phyloP scores from a whole-genome alignment of 1,140 invertebrate genomes.

The Brachionus plicatilis region DNA sequence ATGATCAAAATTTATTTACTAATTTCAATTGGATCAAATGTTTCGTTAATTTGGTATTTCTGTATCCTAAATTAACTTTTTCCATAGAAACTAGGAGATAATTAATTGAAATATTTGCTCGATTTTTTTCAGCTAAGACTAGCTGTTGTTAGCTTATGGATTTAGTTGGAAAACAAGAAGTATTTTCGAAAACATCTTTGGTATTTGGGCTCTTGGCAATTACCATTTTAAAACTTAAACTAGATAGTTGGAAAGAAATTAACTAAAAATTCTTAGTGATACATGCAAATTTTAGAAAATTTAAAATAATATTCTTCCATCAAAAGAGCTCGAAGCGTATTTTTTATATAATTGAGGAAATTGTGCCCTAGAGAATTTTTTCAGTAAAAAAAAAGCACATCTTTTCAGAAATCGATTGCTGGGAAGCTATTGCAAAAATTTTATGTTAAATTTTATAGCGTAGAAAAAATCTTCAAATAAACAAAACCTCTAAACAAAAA shows the following conservation, averaged over 20 bases:
- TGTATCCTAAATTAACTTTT: conserved; percentile 28
- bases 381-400: neutral
- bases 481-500: neutral
- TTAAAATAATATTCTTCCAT: neutral
- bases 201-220: neutral
- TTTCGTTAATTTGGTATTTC: neutral
- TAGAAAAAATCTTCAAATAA: neutral
- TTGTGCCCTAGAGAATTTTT: neutral
- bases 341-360: neutral
- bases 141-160: neutral
- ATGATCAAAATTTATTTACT: conserved; percentile 32
- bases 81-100: neutral
- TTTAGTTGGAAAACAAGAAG: conserved; percentile 10
- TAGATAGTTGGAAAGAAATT: neutral
- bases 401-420: neutral
- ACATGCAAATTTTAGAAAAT: neutral
- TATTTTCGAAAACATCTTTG: conserved; percentile 8
- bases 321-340: neutral
- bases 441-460: neutral
- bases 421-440: neutral
- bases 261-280: neutral
- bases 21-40: conserved; percentile 15
- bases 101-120: neutral
- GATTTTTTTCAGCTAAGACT: neutral
- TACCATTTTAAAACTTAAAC: neutral